Conservation (phyloP, 1,140 invertebrate species). For the Heliothis virescens region DNA sequence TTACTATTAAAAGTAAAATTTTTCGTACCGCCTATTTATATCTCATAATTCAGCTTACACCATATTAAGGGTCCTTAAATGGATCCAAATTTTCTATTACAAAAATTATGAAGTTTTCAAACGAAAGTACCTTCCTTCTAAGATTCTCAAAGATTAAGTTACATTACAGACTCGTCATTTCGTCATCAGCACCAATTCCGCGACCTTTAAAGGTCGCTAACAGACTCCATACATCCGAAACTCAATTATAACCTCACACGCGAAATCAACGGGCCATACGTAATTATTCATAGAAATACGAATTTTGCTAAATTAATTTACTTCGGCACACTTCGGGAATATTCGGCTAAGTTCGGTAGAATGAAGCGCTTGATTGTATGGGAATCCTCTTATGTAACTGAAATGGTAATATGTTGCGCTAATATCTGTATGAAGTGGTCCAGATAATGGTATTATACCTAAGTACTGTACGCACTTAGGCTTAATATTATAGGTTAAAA, state of each 20-base stretch:
- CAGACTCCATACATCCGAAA: slow-evolving; percentile 39
- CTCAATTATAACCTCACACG: slow-evolving; percentile 46
- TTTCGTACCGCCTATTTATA: no score
- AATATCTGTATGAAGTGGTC: slow-evolving; percentile 34
- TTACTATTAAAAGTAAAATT: no score
- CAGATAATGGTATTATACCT: slow-evolving; percentile 36
- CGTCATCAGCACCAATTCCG: no score
- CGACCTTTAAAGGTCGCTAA: slow-evolving; percentile 13
- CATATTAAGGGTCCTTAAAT: no score
- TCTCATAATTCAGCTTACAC: no score
- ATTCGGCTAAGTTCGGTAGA: slow-evolving; percentile 38
- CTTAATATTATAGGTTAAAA: slow-evolving; percentile 1
- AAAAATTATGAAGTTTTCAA: no score
- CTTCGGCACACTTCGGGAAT: slow-evolving; percentile 37
- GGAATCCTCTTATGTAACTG: slow-evolving; percentile 45
- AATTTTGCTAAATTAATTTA: slow-evolving; percentile 52
- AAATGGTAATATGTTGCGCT: slow-evolving; percentile 34
- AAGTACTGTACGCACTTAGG: slow-evolving; percentile 25
- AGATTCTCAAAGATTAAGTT: no score
- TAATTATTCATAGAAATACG: slow-evolving; percentile 52
- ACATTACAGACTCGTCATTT: no score
- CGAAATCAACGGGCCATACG: slow-evolving; percentile 34
- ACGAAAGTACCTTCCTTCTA: no score
- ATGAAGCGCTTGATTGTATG: slow-evolving; percentile 39
- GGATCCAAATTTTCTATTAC: no score